Evolutionary conservation across 2,888 invertebrate genomes (phyloP).

Genomic region (Halictus ligatus): DNA sequence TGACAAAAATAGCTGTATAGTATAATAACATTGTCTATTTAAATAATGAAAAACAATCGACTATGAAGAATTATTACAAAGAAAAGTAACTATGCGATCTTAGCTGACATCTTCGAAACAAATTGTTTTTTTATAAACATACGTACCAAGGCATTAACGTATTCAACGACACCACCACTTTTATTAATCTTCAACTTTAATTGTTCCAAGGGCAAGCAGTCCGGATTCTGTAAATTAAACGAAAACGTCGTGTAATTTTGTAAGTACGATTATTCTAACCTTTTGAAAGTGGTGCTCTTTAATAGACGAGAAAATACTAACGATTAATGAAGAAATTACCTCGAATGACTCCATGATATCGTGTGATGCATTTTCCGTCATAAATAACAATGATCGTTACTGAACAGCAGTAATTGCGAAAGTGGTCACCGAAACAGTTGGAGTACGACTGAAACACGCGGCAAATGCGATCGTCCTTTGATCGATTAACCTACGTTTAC

Average conservation of each 20-base stretch:
- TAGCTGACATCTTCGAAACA: not conserved
- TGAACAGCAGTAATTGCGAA: conserved; percentile 6
- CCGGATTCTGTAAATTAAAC: conserved; percentile 75
- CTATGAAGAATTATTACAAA: not conserved
- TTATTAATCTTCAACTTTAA: conserved; percentile 83
- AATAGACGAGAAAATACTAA: conserved; percentile 17
- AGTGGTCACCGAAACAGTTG: conserved; percentile 14
- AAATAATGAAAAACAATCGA: not conserved
- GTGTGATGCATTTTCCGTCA: conserved; percentile 64
- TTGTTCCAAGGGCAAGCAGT: conserved; percentile 80
- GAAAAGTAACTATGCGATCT: not conserved
- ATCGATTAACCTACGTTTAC: conserved; percentile 9
- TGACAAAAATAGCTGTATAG: not conserved
- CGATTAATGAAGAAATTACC: conserved; percentile 56
- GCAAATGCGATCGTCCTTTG: conserved; percentile 10
- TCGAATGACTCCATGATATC: conserved; percentile 61
- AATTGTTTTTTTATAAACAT: not conserved
- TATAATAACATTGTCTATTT: not conserved
- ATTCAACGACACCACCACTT: conserved; percentile 85
- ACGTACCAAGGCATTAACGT: conserved; percentile 88
- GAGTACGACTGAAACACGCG: conserved; percentile 4
- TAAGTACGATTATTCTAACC: conserved; percentile 24
- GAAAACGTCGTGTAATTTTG: conserved; percentile 11
- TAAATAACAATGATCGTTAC: conserved; percentile 43
- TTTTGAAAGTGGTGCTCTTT: not conserved